These are phyloP conservation scores for Icerya purchasi DNA, from an alignment of 2,888 invertebrate genomes.

Conservation along the genomic window DNA sequence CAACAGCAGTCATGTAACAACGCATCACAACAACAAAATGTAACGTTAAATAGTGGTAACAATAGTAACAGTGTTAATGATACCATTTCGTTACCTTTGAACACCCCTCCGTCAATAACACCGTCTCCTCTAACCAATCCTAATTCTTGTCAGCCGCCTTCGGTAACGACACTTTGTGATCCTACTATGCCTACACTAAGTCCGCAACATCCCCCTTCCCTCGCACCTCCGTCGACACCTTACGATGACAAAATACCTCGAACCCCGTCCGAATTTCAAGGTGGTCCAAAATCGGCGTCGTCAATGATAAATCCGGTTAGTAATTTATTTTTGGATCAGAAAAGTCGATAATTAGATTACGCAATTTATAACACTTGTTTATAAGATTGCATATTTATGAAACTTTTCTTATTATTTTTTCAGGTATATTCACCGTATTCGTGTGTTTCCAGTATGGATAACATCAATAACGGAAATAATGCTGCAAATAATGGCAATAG, in stretches of 20 bases:
- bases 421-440: constrained; percentile 15
- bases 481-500: constrained; percentile 3
- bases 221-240: constrained; percentile 23
- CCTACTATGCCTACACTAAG: constrained; percentile 49
- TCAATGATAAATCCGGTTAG: constrained; percentile 25
- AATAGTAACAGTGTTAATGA: not conserved
- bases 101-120: constrained; percentile 36
- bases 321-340: not conserved
- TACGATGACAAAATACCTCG: constrained; percentile 22
- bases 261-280: constrained; percentile 25
- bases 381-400: too few relatives aligned
- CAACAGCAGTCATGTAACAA: not conserved
- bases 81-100: constrained; percentile 12
- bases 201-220: constrained; percentile 34
- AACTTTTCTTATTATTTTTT: not conserved
- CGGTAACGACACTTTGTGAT: constrained; percentile 37
- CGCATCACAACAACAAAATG: constrained; percentile 2
- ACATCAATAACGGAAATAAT: constrained; percentile 3
- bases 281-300: constrained; percentile 26
- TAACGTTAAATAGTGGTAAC: not conserved
- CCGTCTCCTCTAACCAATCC: constrained; percentile 48
- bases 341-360: too few relatives aligned
- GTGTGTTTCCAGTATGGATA: constrained; percentile 13
- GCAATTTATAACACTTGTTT: not conserved
- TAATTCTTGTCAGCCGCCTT: constrained; percentile 45